Percentiles rank a stretch among this genome's conserved stretches.
phyloP scores from a whole-genome alignment of 2,113 vertebrate genomes.

The Boleophthalmus pectinirostris region DNA sequence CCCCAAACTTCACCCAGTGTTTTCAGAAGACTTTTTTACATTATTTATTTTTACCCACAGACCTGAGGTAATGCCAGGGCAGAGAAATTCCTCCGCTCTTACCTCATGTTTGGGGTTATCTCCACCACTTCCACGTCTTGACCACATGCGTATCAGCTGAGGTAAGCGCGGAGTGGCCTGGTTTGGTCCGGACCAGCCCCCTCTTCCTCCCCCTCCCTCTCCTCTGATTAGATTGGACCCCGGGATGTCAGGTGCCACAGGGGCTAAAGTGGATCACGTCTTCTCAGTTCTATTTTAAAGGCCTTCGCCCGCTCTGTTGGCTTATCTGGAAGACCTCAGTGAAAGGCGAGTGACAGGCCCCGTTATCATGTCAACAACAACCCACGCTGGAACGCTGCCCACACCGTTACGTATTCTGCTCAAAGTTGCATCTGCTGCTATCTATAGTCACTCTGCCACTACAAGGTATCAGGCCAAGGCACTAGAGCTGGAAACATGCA shows the following conservation, averaged over 20 bases:
- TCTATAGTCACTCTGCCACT: not conserved
- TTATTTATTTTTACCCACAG: conserved; percentile 13
- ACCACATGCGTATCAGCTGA: conserved; percentile 74
- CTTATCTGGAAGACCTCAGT: conserved; percentile 33
- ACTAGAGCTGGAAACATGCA: not conserved
- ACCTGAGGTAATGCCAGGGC: conserved; percentile 66
- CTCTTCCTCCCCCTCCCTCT: conserved; percentile 18
- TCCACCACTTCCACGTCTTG: conserved; percentile 73
- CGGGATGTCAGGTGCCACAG: conserved; percentile 41
- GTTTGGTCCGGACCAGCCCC: conserved; percentile 35
- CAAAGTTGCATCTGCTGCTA: not conserved
- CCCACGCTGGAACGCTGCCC: not conserved
- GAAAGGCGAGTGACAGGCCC: conserved; percentile 1
- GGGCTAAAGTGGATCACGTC: conserved; percentile 38
- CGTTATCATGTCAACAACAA: not conserved
- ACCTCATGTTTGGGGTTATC: conserved; percentile 71
- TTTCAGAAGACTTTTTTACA: not conserved
- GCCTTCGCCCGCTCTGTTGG: conserved; percentile 9
- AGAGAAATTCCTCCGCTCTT: conserved; percentile 68
- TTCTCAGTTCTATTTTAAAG: conserved; percentile 57
- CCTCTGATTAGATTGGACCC: conserved; percentile 68
- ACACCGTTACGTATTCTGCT: conserved; percentile 2
- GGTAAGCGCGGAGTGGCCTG: conserved; percentile 52
- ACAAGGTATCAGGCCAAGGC: not conserved
- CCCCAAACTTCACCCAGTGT: not conserved